These are phyloP conservation scores for Callospermophilus lateralis DNA, from an alignment of 2,113 vertebrate species.

Conservation along the genomic window DNA sequence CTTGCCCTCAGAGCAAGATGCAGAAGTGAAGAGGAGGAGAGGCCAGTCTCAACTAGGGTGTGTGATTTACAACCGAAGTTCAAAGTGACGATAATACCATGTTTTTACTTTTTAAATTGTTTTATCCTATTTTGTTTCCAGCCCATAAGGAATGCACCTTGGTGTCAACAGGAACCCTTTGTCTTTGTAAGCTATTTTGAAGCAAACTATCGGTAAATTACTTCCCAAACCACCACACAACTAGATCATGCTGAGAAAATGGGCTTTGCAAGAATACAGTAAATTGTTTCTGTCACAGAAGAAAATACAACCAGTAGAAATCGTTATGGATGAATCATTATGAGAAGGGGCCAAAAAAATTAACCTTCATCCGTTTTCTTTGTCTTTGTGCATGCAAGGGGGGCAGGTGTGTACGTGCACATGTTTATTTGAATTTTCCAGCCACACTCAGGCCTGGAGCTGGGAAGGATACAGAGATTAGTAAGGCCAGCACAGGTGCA, in stretches of 20 bases:
- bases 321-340: conserved; percentile 90
- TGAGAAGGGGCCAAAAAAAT: conserved; percentile 86
- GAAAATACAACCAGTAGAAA: conserved; percentile 90
- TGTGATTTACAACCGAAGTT: conserved; percentile 83
- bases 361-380: conserved; percentile 85
- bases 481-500: neutral
- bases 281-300: conserved; percentile 92
- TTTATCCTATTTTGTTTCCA: conserved; percentile 82
- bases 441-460: neutral
- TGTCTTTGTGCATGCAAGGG: conserved; percentile 47
- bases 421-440: conserved; percentile 64
- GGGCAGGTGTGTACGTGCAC: accelerated
- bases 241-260: conserved; percentile 92
- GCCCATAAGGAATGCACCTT: conserved; percentile 84
- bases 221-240: conserved; percentile 89
- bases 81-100: conserved; percentile 82
- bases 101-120: conserved; percentile 86
- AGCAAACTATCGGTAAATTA: conserved; percentile 90
- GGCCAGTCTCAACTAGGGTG: conserved; percentile 36
- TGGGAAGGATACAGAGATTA: neutral
- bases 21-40: conserved; percentile 31
- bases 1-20: neutral
- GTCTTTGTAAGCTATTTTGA: conserved; percentile 91
- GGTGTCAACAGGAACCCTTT: conserved; percentile 88
- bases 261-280: conserved; percentile 89